These are phyloP conservation scores for Oryctes rhinoceros DNA, from an alignment of 1,140 invertebrate genomes.

Conservation along the genomic window DNA sequence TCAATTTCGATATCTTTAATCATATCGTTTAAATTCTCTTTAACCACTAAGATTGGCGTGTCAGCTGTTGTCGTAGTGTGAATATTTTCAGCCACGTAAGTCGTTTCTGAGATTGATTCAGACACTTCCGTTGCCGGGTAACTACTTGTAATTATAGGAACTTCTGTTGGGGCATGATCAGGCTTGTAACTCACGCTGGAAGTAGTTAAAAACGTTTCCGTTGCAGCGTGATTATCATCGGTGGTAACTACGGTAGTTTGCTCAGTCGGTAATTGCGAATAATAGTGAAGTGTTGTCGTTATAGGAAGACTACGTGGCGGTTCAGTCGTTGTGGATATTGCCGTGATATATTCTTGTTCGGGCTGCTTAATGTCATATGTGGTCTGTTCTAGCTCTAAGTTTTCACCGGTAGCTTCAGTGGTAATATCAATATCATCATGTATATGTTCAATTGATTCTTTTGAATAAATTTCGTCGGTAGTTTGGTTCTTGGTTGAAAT, in stretches of 20 bases:
- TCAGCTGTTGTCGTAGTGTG: constrained; percentile 23
- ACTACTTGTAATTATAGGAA: constrained; percentile 29
- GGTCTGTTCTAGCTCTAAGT: neutral
- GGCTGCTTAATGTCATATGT: neutral
- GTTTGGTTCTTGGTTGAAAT: no score
- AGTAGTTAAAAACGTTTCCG: neutral
- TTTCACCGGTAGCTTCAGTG: neutral
- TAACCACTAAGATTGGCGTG: neutral
- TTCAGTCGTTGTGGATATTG: neutral
- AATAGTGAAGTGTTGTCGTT: constrained; percentile 1
- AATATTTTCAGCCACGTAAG: neutral
- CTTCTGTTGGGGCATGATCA: constrained; percentile 16
- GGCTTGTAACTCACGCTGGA: constrained; percentile 39
- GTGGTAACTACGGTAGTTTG: neutral
- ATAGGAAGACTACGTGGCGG: neutral
- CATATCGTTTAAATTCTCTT: constrained; percentile 24
- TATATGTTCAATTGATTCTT: no score
- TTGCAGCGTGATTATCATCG: neutral
- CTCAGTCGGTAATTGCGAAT: constrained; percentile 7
- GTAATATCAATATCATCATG: no score
- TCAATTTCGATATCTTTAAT: constrained; percentile 42
- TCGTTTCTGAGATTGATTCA: neutral
- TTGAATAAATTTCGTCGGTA: no score
- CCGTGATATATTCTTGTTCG: neutral
- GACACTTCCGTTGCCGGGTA: constrained; percentile 41